Conservation (phyloP, 2,888 invertebrate species). For the Tromatobia lineatoria region DNA sequence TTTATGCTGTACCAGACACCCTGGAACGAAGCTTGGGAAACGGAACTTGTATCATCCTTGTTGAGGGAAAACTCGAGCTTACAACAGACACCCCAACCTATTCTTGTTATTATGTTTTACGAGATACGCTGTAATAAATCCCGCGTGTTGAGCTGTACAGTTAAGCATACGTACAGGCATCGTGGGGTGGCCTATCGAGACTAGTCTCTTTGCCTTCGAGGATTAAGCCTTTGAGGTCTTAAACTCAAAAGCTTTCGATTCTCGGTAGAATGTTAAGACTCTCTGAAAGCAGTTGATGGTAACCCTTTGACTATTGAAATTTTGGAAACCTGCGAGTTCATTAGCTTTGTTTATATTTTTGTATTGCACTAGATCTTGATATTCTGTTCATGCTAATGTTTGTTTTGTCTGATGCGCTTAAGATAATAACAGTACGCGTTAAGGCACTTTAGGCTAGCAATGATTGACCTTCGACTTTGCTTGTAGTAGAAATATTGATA, state of each 20-base stretch:
- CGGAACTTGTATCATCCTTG: constrained; percentile 11
- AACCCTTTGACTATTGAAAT: not conserved
- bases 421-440: no score
- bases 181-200: constrained; percentile 25
- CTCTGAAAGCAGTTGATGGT: not conserved
- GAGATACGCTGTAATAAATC: constrained; percentile 20
- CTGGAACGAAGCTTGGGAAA: constrained; percentile 23
- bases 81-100: constrained; percentile 21
- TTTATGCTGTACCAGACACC: not conserved
- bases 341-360: not conserved
- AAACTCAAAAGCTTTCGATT: not conserved
- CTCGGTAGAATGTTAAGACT: not conserved
- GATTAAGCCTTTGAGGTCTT: not conserved
- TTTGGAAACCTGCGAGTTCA: not conserved
- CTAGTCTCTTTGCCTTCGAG: not conserved
- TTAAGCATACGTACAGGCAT: not conserved
- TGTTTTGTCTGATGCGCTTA: not conserved
- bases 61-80: constrained; percentile 30
- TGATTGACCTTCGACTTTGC: no score
- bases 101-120: constrained; percentile 25
- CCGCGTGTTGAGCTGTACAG: constrained; percentile 27
- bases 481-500: no score
- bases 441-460: no score
- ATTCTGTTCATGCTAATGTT: not conserved
- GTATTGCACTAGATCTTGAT: not conserved